phyloP scores from a whole-genome alignment of 2,113 vertebrate species.

The Pygathrix nemaeus region DNA sequence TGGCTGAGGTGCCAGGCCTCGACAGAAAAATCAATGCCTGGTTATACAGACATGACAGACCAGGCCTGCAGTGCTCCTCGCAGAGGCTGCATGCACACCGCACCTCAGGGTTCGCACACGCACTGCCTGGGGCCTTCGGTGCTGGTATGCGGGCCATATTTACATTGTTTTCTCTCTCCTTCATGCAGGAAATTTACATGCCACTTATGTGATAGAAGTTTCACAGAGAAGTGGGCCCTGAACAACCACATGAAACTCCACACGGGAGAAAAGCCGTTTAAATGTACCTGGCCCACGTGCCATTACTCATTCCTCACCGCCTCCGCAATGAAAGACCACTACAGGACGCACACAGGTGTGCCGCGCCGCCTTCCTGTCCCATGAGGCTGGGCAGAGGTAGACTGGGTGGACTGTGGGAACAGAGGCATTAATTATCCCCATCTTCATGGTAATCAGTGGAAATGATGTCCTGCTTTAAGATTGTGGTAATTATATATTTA shows the following conservation, averaged over 20 bases:
- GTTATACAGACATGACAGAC: constrained; percentile 99
- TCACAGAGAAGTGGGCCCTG: constrained; percentile 98
- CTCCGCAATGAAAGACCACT: constrained; percentile 99
- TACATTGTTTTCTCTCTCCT: constrained; percentile 79
- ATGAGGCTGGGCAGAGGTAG: neutral
- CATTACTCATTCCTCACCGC: constrained; percentile 98
- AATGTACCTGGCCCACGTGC: constrained; percentile 96
- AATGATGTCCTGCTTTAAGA: neutral
- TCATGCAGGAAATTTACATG: constrained; percentile 95
- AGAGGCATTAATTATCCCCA: neutral
- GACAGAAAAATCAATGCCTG: constrained; percentile 99
- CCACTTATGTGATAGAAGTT: constrained; percentile 94
- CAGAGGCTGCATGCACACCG: constrained; percentile 77
- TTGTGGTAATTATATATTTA: neutral
- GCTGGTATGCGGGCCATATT: constrained; percentile 64
- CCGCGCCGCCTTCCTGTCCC: rapidly evolving
- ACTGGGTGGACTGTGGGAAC: neutral
- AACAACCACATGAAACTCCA: constrained; percentile 99
- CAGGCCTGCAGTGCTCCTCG: constrained; percentile 85
- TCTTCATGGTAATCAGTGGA: neutral
- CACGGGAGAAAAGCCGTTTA: constrained; percentile 97
- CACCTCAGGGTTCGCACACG: constrained; percentile 72
- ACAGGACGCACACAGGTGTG: constrained; percentile 98
- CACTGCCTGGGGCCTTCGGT: constrained; percentile 72
- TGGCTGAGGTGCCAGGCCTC: constrained; percentile 96